Evolutionary conservation across 2,888 invertebrate genomes (phyloP).

Genomic region (Biston betularia): DNA sequence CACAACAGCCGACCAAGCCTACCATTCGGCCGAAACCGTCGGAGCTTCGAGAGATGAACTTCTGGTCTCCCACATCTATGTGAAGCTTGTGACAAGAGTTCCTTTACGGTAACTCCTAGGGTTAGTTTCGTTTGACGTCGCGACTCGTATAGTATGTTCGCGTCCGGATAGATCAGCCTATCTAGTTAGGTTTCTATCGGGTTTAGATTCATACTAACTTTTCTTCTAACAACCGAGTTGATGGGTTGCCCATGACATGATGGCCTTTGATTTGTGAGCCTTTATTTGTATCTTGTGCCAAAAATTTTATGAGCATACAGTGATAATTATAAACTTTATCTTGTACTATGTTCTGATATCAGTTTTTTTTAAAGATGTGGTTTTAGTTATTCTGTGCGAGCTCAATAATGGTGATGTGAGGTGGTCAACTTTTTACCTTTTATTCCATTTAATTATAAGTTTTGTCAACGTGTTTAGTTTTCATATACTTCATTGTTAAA

Average conservation of each 20-base stretch:
- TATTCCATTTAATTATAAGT: slow-evolving; percentile 31
- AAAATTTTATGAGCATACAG: neutral
- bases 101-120: slow-evolving; percentile 36
- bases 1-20: slow-evolving; percentile 61
- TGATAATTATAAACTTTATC: slow-evolving; percentile 1
- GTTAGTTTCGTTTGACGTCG: slow-evolving; percentile 23
- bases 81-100: slow-evolving; percentile 65
- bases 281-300: slow-evolving; percentile 4
- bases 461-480: slow-evolving; percentile 8
- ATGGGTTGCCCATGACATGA: slow-evolving; percentile 17
- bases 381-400: neutral
- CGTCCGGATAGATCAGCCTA: slow-evolving; percentile 11
- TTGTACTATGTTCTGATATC: neutral
- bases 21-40: slow-evolving; percentile 76
- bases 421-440: slow-evolving; percentile 20
- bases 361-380: neutral
- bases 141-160: slow-evolving; percentile 7
- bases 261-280: neutral
- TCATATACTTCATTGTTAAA: neutral
- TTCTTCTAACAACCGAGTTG: slow-evolving; percentile 16
- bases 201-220: slow-evolving; percentile 33
- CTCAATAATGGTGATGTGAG: neutral
- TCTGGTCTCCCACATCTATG: slow-evolving; percentile 95
- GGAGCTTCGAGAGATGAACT: slow-evolving; percentile 93
- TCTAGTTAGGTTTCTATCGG: slow-evolving; percentile 21